phyloP scores from a whole-genome alignment of 2,113 vertebrate species.

The Crotalus viridis region DNA sequence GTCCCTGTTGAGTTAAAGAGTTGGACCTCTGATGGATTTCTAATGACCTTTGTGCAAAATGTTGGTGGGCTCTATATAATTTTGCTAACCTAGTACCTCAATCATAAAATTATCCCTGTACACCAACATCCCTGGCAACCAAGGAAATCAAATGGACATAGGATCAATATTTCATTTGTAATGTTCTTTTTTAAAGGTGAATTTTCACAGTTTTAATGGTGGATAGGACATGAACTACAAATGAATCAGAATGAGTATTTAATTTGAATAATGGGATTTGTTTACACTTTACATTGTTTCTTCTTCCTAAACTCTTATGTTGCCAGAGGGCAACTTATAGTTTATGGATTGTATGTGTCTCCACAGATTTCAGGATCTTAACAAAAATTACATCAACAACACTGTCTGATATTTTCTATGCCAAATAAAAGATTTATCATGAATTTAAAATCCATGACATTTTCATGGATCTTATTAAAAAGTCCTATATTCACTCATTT shows the following conservation, averaged over 20 bases:
- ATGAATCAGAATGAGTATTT: background rate
- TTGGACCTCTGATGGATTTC: background rate
- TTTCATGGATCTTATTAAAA: background rate
- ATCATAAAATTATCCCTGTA: background rate
- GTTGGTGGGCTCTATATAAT: constrained; percentile 2
- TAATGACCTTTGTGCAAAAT: background rate
- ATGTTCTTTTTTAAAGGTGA: background rate
- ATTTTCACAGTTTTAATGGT: background rate
- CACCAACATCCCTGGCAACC: constrained; percentile 12
- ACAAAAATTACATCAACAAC: background rate
- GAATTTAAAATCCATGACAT: too few relatives aligned
- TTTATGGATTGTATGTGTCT: too few relatives aligned
- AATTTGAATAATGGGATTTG: background rate
- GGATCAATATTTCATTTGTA: background rate
- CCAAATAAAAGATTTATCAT: too few relatives aligned
- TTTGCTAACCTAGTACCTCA: background rate
- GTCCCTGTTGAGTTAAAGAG: background rate
- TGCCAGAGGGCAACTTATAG: too few relatives aligned
- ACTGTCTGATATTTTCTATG: background rate
- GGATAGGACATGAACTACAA: background rate
- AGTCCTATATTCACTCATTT: background rate
- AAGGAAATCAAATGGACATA: constrained; percentile 4
- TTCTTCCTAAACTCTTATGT: background rate
- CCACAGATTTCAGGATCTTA: too few relatives aligned
- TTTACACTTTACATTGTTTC: background rate